Evolutionary conservation across 2,797 vertebrate species (phyloP).

Genomic region (Tapirus indicus): DNA sequence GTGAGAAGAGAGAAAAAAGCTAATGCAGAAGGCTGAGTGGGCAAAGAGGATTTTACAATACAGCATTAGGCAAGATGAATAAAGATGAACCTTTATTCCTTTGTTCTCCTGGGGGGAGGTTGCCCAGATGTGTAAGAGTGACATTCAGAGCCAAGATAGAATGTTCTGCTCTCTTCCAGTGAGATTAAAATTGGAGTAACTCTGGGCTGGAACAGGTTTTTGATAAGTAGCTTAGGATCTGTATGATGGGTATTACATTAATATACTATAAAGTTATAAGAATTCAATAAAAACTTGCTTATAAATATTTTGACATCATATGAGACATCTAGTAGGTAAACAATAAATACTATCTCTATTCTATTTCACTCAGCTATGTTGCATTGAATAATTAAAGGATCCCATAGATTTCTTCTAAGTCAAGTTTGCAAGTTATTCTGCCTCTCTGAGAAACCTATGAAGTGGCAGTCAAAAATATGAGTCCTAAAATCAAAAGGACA

Average conservation of each 20-base stretch:
- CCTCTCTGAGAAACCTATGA: neutral
- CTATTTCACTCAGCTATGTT: neutral
- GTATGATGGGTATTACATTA: neutral
- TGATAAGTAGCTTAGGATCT: neutral
- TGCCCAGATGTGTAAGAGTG: neutral
- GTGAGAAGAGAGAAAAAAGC: neutral
- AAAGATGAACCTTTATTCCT: neutral
- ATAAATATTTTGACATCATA: neutral
- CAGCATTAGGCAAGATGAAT: neutral
- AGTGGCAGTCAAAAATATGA: neutral
- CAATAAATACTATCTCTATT: constrained; percentile 18
- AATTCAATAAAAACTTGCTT: neutral
- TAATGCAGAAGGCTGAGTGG: neutral
- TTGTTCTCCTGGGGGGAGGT: neutral
- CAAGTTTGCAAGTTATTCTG: neutral
- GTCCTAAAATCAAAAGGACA: neutral
- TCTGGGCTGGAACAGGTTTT: neutral
- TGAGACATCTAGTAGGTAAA: neutral
- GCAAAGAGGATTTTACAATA: neutral
- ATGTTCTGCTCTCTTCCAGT: neutral
- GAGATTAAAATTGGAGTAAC: neutral
- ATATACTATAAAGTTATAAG: neutral
- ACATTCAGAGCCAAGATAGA: neutral
- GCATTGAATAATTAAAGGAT: neutral
- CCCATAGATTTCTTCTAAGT: neutral